Conservation (phyloP, 1,140 invertebrate genomes). For the Ptiloglossa arizonensis region DNA sequence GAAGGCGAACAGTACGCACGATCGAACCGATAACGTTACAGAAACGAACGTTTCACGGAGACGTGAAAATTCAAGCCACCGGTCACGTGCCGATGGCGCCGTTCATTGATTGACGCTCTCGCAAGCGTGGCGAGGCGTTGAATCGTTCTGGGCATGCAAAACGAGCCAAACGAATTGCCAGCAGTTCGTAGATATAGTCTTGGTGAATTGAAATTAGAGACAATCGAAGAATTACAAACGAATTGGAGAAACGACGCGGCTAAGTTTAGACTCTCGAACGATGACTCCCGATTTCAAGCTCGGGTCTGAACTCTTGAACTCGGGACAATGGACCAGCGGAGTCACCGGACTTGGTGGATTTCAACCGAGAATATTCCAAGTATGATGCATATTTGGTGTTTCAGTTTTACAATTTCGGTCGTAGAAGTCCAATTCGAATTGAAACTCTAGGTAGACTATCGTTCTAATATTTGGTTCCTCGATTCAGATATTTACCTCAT, state of each 20-base stretch:
- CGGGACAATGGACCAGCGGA: no score
- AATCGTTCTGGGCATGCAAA: slow-evolving; percentile 41
- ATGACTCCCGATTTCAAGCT: no score
- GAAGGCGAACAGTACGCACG: slow-evolving; percentile 7
- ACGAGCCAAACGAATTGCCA: slow-evolving; percentile 24
- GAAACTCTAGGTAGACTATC: no score
- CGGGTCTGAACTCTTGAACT: no score
- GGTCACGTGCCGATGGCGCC: slow-evolving; percentile 37
- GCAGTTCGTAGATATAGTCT: neutral
- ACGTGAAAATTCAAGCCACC: slow-evolving; percentile 49
- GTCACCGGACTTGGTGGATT: no score
- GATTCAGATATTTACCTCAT: no score
- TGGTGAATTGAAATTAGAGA: neutral
- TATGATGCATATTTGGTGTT: no score
- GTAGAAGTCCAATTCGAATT: no score
- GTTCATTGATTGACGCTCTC: slow-evolving; percentile 57
- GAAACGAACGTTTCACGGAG: slow-evolving; percentile 4
- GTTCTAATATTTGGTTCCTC: no score
- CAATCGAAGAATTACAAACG: neutral
- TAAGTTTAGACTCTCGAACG: neutral
- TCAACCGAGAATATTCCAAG: no score
- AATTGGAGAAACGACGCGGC: neutral
- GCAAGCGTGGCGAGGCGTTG: slow-evolving; percentile 21
- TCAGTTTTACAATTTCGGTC: no score
- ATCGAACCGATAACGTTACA: slow-evolving; percentile 41